Percentiles rank a stretch among this genome's conserved stretches.
Conservation (phyloP, 2,113 vertebrate genomes). For the Atlantisia rogersi region DNA sequence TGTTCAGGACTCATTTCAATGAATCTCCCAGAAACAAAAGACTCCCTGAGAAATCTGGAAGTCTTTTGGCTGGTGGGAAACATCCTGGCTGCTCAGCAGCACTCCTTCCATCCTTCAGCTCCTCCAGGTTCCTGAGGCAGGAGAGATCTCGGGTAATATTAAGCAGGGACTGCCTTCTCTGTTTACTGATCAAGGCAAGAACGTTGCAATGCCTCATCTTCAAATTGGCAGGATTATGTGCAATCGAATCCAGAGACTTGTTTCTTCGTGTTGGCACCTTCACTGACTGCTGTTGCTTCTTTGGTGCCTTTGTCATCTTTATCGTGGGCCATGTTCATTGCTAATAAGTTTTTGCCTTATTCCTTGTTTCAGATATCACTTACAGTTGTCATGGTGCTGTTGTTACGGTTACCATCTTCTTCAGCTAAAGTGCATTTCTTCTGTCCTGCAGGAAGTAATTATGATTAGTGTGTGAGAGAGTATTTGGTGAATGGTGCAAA, state of each 20-base stretch:
- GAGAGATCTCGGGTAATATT: background rate
- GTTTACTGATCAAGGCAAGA: background rate
- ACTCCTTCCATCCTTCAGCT: background rate
- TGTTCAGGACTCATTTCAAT: background rate
- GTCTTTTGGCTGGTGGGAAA: background rate
- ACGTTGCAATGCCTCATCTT: background rate
- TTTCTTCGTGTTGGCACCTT: background rate
- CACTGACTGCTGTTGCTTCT: background rate
- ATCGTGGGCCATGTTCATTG: background rate
- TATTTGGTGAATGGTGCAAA: background rate
- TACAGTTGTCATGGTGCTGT: constrained; percentile 42
- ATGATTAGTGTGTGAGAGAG: background rate
- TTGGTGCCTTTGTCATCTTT: background rate
- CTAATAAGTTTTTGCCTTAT: background rate
- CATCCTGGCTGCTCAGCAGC: background rate
- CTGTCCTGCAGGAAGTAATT: constrained; percentile 13
- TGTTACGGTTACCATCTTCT: constrained; percentile 41
- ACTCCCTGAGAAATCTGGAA: background rate
- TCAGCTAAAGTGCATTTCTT: constrained; percentile 1
- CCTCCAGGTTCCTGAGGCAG: background rate
- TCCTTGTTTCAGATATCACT: background rate
- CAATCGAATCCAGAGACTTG: background rate
- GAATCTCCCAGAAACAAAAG: background rate
- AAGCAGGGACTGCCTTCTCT: background rate
- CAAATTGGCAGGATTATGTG: background rate